phyloP scores from a whole-genome alignment of 2,797 vertebrate species.

The Crocidura indochinensis region DNA sequence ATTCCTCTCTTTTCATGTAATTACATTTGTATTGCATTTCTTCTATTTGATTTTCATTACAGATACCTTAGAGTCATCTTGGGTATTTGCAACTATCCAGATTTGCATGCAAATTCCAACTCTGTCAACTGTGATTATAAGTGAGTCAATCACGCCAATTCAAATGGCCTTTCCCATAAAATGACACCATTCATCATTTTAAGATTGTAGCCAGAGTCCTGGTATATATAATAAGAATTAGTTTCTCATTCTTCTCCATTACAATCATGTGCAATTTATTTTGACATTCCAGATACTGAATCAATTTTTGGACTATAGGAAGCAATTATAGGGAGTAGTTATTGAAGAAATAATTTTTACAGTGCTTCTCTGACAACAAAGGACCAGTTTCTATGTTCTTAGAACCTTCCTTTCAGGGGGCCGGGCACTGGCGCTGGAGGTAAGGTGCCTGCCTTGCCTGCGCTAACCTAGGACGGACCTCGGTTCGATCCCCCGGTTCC shows the following conservation, averaged over 20 bases:
- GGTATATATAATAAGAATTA: background rate
- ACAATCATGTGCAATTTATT: background rate
- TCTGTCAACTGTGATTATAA: background rate
- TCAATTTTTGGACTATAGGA: background rate
- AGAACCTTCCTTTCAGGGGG: no score
- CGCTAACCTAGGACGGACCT: no score
- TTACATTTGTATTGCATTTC: background rate
- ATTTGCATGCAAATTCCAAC: background rate
- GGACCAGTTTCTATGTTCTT: no score
- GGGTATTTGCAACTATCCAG: background rate
- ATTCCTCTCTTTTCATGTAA: background rate
- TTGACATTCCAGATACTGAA: background rate
- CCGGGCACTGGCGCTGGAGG: no score
- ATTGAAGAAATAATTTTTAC: background rate
- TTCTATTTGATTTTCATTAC: conserved; percentile 7
- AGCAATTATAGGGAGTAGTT: background rate
- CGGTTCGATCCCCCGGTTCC: no score
- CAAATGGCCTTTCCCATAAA: background rate
- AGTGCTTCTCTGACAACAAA: background rate
- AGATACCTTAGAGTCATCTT: background rate
- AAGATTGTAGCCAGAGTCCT: background rate
- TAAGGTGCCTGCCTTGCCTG: no score
- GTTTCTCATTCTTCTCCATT: background rate
- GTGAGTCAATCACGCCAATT: background rate
- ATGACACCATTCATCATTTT: background rate